A percentile compares a stretch with the other conserved stretches of the same genome.
phyloP scores from a whole-genome alignment of 1,140 invertebrate species.

The Sinonovacula constricta region DNA sequence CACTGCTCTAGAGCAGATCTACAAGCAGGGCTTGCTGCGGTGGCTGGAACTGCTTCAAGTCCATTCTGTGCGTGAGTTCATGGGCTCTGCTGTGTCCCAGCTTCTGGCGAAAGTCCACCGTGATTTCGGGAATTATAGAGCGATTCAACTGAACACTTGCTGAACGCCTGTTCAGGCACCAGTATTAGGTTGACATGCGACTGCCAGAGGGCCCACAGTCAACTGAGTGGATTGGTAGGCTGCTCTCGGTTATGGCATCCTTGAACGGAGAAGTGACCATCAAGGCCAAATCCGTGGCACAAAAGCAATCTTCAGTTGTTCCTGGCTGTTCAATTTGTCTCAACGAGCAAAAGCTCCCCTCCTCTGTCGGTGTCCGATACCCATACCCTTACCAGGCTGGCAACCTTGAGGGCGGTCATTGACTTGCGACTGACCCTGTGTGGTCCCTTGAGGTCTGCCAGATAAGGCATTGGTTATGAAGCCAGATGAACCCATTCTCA shows the following conservation, averaged over 20 bases:
- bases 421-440: constrained; percentile 41
- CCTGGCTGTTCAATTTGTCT: constrained; percentile 16
- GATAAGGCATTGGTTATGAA: too few relatives aligned
- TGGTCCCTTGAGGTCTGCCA: constrained; percentile 39
- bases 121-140: constrained; percentile 35
- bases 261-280: constrained; percentile 49
- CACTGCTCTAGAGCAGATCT: too few relatives aligned
- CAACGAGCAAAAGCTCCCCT: background rate
- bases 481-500: too few relatives aligned
- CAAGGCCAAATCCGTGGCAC: constrained; percentile 11
- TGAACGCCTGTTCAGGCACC: too few relatives aligned
- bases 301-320: background rate
- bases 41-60: too few relatives aligned
- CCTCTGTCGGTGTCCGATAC: constrained; percentile 18
- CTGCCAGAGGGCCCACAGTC: constrained; percentile 19
- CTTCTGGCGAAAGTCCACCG: constrained; percentile 28
- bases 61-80: constrained; percentile 47
- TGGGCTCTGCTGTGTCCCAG: constrained; percentile 36
- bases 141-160: too few relatives aligned
- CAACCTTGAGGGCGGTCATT: constrained; percentile 44
- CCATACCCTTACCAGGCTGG: constrained; percentile 52
- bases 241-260: constrained; percentile 36
- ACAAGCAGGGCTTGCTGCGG: too few relatives aligned
- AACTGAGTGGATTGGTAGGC: constrained; percentile 30
- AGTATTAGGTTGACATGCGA: background rate